Conservation (phyloP, 1,140 invertebrate genomes). For the Euura lappo region DNA sequence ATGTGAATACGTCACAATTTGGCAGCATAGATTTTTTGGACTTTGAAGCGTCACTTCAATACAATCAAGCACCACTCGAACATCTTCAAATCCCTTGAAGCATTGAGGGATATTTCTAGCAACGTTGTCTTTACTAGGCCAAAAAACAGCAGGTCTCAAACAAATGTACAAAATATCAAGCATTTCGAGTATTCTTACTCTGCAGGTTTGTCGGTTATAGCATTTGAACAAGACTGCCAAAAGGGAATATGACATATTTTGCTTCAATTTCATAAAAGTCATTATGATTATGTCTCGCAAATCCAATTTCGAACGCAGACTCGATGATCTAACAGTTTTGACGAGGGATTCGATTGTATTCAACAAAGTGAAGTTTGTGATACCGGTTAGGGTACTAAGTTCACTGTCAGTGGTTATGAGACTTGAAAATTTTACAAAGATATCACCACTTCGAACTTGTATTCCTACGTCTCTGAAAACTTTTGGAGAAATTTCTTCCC, state of each 20-base stretch:
- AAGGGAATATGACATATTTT: slow-evolving; percentile 29
- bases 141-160: slow-evolving; percentile 27
- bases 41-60: slow-evolving; percentile 30
- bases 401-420: neutral
- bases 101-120: slow-evolving; percentile 24
- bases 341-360: neutral
- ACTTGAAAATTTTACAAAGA: neutral
- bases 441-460: neutral
- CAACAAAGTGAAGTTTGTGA: neutral
- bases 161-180: slow-evolving; percentile 19
- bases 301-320: neutral
- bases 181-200: slow-evolving; percentile 23
- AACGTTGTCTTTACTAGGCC: slow-evolving; percentile 26
- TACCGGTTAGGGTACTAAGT: neutral
- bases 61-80: slow-evolving; percentile 35
- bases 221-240: slow-evolving; percentile 29
- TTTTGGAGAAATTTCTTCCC: neutral
- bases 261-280: slow-evolving; percentile 33
- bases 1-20: slow-evolving; percentile 34
- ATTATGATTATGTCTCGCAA: slow-evolving; percentile 24
- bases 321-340: neutral
- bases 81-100: slow-evolving; percentile 27
- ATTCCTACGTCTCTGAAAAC: neutral
- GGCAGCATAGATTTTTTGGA: slow-evolving; percentile 30
- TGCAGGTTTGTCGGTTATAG: slow-evolving; percentile 26